These are phyloP conservation scores for Anolis apletophallus DNA, from an alignment of 2,797 vertebrate genomes.

Conservation along the genomic window DNA sequence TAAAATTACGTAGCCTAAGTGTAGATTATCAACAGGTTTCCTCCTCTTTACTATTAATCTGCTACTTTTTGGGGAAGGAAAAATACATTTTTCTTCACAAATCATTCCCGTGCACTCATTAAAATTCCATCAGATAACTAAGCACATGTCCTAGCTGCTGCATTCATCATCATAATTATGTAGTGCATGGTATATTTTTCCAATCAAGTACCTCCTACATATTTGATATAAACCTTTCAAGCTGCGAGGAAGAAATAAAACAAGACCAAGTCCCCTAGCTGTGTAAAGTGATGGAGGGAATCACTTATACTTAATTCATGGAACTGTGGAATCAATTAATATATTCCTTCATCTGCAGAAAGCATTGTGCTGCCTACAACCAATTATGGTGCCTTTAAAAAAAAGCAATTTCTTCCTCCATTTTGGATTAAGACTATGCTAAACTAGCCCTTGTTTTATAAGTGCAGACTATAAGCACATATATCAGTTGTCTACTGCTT, in stretches of 20 bases:
- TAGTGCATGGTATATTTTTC: conserved; percentile 53
- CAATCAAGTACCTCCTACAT: conserved; percentile 56
- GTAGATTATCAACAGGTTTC: conserved; percentile 24
- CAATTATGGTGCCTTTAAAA: conserved; percentile 70
- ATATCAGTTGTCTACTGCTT: conserved; percentile 48
- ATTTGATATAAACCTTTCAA: conserved; percentile 72
- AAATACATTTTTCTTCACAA: conserved; percentile 25
- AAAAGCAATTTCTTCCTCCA: conserved; percentile 69
- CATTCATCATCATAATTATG: conserved; percentile 67
- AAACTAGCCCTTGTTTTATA: conserved; percentile 69
- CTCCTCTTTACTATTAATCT: neutral
- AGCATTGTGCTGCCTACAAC: conserved; percentile 58
- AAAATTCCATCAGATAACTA: conserved; percentile 45
- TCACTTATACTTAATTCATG: conserved; percentile 69
- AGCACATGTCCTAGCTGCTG: conserved; percentile 22
- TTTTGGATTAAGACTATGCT: conserved; percentile 68
- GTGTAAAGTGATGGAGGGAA: conserved; percentile 65
- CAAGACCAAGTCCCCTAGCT: conserved; percentile 59
- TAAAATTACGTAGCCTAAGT: neutral
- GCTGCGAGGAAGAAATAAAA: conserved; percentile 55
- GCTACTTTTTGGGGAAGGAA: neutral
- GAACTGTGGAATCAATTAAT: conserved; percentile 77
- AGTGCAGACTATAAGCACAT: conserved; percentile 36
- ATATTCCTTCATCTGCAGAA: conserved; percentile 71
- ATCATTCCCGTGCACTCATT: conserved; percentile 16